These are phyloP conservation scores for Centropus unirufus DNA, from an alignment of 2,113 vertebrate species.

Conservation along the genomic window DNA sequence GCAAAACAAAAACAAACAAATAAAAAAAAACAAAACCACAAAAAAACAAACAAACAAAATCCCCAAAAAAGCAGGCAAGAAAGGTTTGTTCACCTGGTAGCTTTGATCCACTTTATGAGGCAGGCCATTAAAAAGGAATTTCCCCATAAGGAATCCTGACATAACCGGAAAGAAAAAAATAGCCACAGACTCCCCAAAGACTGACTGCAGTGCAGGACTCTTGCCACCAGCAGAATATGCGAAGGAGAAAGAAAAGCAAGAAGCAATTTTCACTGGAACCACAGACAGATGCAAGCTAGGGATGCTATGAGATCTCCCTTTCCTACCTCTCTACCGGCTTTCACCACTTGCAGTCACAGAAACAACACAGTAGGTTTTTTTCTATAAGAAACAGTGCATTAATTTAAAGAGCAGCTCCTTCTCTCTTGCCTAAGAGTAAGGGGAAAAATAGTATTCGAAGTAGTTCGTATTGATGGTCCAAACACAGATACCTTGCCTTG, in stretches of 20 bases:
- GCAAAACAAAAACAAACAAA: background rate
- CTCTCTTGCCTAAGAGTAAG: background rate
- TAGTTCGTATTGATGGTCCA: background rate
- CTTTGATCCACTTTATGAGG: background rate
- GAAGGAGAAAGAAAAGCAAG: background rate
- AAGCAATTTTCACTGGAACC: background rate
- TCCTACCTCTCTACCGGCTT: background rate
- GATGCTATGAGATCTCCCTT: background rate
- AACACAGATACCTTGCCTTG: background rate
- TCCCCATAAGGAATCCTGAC: background rate
- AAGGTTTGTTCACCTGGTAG: background rate
- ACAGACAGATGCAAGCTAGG: background rate
- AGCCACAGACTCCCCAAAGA: background rate
- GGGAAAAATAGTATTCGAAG: background rate
- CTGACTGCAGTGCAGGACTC: background rate
- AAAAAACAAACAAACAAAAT: too few relatives aligned
- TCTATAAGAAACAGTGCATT: background rate
- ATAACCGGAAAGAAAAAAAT: background rate
- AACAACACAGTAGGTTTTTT: background rate
- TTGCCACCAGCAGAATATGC: background rate
- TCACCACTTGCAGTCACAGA: background rate
- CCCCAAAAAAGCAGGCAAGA: too few relatives aligned
- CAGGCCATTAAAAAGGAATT: background rate
- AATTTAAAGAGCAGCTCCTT: background rate
- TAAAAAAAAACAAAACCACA: background rate